Percentiles rank a stretch among this genome's conserved stretches.
phyloP scores from a whole-genome alignment of 1,140 invertebrate species.

The Pantala flavescens region DNA sequence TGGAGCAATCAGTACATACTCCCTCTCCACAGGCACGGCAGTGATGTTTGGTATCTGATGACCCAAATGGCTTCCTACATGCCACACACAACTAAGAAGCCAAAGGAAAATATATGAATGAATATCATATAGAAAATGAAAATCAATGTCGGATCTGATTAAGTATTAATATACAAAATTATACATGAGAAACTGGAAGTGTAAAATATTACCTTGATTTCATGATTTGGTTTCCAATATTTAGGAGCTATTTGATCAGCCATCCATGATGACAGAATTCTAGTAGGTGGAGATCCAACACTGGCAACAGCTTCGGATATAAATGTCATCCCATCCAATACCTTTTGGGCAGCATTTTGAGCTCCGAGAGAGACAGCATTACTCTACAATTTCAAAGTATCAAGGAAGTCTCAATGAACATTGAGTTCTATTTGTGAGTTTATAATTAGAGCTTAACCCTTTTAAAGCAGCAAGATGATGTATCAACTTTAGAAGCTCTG shows the following conservation, averaged over 20 bases:
- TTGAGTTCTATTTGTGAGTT: too few relatives aligned
- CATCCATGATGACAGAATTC: constrained; percentile 56
- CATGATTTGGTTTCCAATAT: constrained; percentile 71
- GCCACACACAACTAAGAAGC: constrained; percentile 45
- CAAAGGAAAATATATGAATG: background rate
- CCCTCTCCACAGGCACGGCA: constrained; percentile 67
- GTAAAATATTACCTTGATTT: constrained; percentile 47
- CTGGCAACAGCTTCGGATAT: constrained; percentile 57
- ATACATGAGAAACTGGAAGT: too few relatives aligned
- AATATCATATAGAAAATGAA: constrained; percentile 5
- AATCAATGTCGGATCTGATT: background rate
- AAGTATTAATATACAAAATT: constrained; percentile 5
- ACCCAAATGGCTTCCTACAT: constrained; percentile 46
- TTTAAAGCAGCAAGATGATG: too few relatives aligned
- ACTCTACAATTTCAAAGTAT: too few relatives aligned
- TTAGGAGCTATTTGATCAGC: constrained; percentile 66
- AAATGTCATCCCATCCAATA: constrained; percentile 62
- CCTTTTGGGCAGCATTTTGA: constrained; percentile 61
- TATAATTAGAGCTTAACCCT: too few relatives aligned
- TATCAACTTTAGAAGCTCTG: too few relatives aligned
- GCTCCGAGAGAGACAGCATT: constrained; percentile 31
- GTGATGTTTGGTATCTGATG: constrained; percentile 57
- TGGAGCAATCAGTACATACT: constrained; percentile 56
- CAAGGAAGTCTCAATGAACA: too few relatives aligned
- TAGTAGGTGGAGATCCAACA: constrained; percentile 59